Base-by-base conservation (phyloP, 2,113 vertebrate genomes). In the Dasyornis broadbenti region DNA sequence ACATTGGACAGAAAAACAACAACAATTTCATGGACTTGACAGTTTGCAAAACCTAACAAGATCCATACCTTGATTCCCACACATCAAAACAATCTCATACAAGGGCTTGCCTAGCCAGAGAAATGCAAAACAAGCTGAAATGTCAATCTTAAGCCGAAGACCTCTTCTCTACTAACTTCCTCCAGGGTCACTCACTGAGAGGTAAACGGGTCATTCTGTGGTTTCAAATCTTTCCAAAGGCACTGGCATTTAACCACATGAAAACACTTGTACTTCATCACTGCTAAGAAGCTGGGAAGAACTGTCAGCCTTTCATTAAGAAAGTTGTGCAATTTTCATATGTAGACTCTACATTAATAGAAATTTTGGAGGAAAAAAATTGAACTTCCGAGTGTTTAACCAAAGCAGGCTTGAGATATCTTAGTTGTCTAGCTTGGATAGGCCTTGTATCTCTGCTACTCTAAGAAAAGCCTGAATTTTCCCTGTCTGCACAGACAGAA, bases 261-360 rank as follows among this genome's bases (percentile, higher is more conserved):
- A 44, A 77, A 81, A 70, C 9, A 3, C 5, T 63, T 78, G 26
- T 24, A n/a, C 18, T 26, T n/a, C 17, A 3, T 19, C 70, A 56
- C 13, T 69, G 53, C 47, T 64, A 22, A 56, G 39, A 52, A 59
- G 21, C 8, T 24, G 21, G 18, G 39, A 76, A 52, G 33, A 45
- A 10, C 24, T 27, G 21, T 1, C 10, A 80, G 60, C 15, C 31
- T 80, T 40, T 47, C 17, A 14, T 59, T 26, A 77, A 7, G 19
- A 65, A 37, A 73, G 31, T 15, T 20, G 4, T 57, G 28, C 6
- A 37, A 11, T 77, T 83, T 57, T 40, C 16, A 68, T 60, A 30
- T 0, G 1, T 17, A 54, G 15, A 31, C 2, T 35, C n/a, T 22
- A 42, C 4, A 13, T 2, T n/a, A 14, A 81, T 66, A 45, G 24